Base-by-base conservation (phyloP, 2,113 vertebrate genomes). In the Manacus vitellinus region DNA sequence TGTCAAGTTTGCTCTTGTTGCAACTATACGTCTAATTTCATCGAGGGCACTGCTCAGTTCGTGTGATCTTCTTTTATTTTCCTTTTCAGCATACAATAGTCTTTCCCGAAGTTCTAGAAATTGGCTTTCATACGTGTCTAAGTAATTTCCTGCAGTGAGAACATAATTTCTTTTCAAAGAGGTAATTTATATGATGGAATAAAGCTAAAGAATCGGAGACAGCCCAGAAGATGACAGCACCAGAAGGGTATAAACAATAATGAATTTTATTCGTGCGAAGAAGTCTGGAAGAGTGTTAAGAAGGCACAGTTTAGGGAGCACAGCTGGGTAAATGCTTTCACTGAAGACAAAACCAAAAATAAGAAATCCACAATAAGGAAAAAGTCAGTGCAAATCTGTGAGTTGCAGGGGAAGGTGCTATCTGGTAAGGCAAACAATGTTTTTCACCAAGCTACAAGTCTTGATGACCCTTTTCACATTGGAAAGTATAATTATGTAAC, bases 81-180 rank as follows among this genome's bases (percentile, higher is more conserved):
- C 90, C 88, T 98, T 92, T 94, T 98, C 98, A 33, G 97, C 98
- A 39, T 51, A 66, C 56, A 92, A 4, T 4, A 99, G 92, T 18
- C 95, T 98, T 79, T 98, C 67, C 21, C 92, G 97, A 85, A 99
- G 97, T 62, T 95, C 94, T 91, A 95, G 93, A 87, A 99, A 65
- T 37, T 97, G 97, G 12, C 66, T 92, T 93, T 96, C 91, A 86
- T 97, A 98, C 6, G 33, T 17, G 61, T 90, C 63, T 31, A 95
- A 44, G 54, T 92, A 91, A 94, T 94, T 82, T 89, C 46, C 98
- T 98, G 95, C 54, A 98, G 97, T 6, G 30, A 88, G 75, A 66
- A 87, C 16, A 43, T 5, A 75, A 67, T 78, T 77, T 68, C 17
- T 82, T 74, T 86, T 81, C 30, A 71, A 51, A 72, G 19, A 84